These are phyloP conservation scores for Elaeidobius kamerunicus DNA, from an alignment of 2,888 invertebrate species.

Conservation along the genomic window DNA sequence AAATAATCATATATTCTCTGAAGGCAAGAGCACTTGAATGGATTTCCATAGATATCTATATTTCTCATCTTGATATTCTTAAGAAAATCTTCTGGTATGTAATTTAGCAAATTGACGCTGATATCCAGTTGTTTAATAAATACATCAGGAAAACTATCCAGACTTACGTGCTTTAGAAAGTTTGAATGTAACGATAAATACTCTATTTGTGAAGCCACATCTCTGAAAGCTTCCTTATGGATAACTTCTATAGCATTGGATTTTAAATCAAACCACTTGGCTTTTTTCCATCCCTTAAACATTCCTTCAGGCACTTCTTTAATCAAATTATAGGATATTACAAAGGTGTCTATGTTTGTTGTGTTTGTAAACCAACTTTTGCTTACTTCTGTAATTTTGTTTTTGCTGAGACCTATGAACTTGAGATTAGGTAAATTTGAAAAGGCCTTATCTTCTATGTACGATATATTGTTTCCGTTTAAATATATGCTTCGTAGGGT, in stretches of 20 bases:
- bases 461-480: not conserved
- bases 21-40: slow-evolving; percentile 7
- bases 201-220: not conserved
- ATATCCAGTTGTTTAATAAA: not conserved
- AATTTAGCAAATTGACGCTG: slow-evolving; percentile 4
- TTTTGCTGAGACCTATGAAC: not conserved
- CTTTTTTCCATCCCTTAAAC: slow-evolving; percentile 9
- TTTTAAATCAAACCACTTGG: not conserved
- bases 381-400: not conserved
- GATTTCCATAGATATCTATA: slow-evolving; percentile 2
- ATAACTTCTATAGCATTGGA: slow-evolving; percentile 3
- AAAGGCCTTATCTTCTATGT: not conserved
- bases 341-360: not conserved
- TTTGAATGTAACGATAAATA: not conserved
- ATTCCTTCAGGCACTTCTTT: not conserved
- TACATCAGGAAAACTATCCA: not conserved
- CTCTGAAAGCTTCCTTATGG: slow-evolving; percentile 1
- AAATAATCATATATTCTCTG: not conserved
- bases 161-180: not conserved
- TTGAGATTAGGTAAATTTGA: slow-evolving; percentile 1
- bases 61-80: not conserved
- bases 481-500: not conserved
- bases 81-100: slow-evolving; percentile 2
- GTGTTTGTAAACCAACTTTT: slow-evolving; percentile 8
- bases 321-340: not conserved